Percentiles rank a stretch among this genome's conserved stretches.
Conservation (phyloP, 2,797 vertebrate genomes). For the Echiichthys vipera region DNA sequence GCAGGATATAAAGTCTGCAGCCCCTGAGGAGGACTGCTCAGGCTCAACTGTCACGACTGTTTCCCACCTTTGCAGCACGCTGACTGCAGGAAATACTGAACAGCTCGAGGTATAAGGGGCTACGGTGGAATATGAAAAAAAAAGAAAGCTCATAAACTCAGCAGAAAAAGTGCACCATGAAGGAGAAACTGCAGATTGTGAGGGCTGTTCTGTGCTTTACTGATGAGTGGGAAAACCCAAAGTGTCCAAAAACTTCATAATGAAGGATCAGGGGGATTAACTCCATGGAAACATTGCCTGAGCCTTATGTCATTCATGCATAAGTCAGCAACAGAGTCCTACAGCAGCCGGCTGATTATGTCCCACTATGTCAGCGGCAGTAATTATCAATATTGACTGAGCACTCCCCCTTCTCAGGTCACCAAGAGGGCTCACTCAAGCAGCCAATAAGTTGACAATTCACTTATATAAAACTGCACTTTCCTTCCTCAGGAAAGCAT, state of each 20-base stretch:
- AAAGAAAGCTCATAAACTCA: conserved; percentile 20
- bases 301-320: conserved; percentile 42
- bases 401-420: conserved; percentile 44
- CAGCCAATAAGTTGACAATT: conserved; percentile 43
- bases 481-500: conserved; percentile 61
- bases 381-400: conserved; percentile 46
- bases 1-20: conserved; percentile 46
- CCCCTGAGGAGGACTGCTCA: conserved; percentile 45
- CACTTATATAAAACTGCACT: conserved; percentile 47
- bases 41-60: conserved; percentile 55
- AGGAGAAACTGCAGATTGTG: not conserved
- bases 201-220: not conserved
- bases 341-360: conserved; percentile 38
- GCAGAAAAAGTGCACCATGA: not conserved
- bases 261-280: conserved; percentile 28
- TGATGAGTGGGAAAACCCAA: conserved; percentile 10
- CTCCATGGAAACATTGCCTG: conserved; percentile 56
- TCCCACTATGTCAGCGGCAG: conserved; percentile 23
- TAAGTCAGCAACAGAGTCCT: conserved; percentile 23
- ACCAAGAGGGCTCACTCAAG: conserved; percentile 39
- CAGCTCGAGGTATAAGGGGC: not conserved
- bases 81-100: conserved; percentile 47
- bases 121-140: conserved; percentile 5
- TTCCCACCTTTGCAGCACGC: conserved; percentile 33
- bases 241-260: conserved; percentile 16